A percentile compares a stretch with the other conserved stretches of the same genome.
Conservation (phyloP, 2,113 vertebrate genomes). For the Cephalopholis sonnerati region DNA sequence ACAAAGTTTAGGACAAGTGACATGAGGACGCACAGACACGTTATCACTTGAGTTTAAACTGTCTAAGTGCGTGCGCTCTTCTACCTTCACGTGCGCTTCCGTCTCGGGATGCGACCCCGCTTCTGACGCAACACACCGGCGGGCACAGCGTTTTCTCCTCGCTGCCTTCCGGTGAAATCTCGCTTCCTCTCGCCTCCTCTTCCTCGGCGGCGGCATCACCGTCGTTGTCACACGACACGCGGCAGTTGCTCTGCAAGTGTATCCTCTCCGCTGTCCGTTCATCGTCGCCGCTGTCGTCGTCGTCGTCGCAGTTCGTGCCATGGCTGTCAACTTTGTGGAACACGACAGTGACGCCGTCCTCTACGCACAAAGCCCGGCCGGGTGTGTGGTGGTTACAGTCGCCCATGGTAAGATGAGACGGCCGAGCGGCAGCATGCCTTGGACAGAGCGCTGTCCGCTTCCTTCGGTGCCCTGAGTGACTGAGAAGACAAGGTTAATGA, state of each 20-base stretch:
- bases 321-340: constrained; percentile 72
- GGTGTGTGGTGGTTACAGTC: constrained; percentile 55
- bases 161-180: constrained; percentile 29
- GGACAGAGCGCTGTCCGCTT: constrained; percentile 43
- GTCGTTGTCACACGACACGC: background rate
- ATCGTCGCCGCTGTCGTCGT: constrained; percentile 22
- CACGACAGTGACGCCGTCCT: constrained; percentile 71
- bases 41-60: too few species aligned
- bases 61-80: background rate
- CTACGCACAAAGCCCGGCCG: constrained; percentile 58
- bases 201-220: constrained; percentile 22
- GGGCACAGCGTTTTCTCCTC: constrained; percentile 45
- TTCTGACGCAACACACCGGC: constrained; percentile 50
- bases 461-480: constrained; percentile 54
- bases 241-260: constrained; percentile 31
- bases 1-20: background rate
- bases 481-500: constrained; percentile 74
- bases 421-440: constrained; percentile 79
- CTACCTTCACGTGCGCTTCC: constrained; percentile 55
- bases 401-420: constrained; percentile 79
- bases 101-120: constrained; percentile 22
- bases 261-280: constrained; percentile 58
- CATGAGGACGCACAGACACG: too few species aligned
- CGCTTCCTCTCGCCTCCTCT: background rate
- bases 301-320: constrained; percentile 13